Conservation (phyloP, 1,140 invertebrate genomes). For the Calliopsis andreniformis region DNA sequence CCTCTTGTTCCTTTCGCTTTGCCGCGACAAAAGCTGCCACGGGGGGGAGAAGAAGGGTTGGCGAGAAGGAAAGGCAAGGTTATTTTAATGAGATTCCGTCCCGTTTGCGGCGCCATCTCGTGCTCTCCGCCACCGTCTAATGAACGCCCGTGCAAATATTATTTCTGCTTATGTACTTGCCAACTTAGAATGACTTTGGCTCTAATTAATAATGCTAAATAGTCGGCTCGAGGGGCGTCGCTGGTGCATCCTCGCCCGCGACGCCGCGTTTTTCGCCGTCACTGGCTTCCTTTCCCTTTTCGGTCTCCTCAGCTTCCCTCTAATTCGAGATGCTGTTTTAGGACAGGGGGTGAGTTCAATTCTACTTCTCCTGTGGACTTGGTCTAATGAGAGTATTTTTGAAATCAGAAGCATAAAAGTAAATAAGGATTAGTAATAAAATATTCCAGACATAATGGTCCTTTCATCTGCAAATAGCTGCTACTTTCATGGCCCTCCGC, state of each 20-base stretch:
- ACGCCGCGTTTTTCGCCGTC: not conserved
- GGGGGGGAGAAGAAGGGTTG: not conserved
- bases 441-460: no score
- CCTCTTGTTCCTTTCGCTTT: not conserved
- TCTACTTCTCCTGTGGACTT: no score
- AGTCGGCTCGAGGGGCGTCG: constrained; percentile 44
- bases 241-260: constrained; percentile 26
- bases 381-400: no score
- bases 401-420: no score
- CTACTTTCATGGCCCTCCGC: no score
- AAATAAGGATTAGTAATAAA: no score
- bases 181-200: constrained; percentile 79
- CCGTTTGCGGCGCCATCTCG: constrained; percentile 76
- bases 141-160: constrained; percentile 81
- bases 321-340: not conserved
- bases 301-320: not conserved
- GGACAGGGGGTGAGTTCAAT: no score
- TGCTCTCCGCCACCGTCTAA: constrained; percentile 70
- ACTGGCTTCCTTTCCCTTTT: not conserved
- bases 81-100: constrained; percentile 80
- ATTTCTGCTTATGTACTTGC: constrained; percentile 80
- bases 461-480: no score
- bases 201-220: constrained; percentile 81
- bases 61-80: constrained; percentile 72
- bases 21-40: constrained; percentile 7